These are phyloP conservation scores for Bos indicus DNA, from an alignment of 2,113 vertebrate genomes.

Conservation along the genomic window DNA sequence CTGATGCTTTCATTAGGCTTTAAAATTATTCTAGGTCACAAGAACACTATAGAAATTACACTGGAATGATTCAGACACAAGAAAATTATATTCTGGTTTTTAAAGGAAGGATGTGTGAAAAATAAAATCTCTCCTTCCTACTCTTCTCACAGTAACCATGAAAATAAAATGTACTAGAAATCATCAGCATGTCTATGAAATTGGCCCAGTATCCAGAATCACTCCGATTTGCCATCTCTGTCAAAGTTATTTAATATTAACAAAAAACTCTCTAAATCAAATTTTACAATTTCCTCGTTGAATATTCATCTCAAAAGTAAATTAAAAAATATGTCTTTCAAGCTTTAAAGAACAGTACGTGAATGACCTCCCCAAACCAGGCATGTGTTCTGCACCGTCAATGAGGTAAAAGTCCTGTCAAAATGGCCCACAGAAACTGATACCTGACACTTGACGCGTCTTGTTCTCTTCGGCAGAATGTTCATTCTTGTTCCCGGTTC, in stretches of 20 bases:
- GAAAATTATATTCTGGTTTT: background rate
- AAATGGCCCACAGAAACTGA: background rate
- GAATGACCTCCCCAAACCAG: conserved; percentile 15
- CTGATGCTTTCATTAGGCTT: background rate
- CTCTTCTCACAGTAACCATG: background rate
- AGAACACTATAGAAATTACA: background rate
- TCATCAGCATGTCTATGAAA: conserved; percentile 7
- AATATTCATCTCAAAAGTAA: background rate
- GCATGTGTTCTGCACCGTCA: background rate
- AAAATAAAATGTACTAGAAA: conserved; percentile 25
- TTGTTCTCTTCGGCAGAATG: conserved; percentile 82
- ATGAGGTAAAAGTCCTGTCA: background rate
- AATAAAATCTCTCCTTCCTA: background rate
- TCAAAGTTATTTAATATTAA: conserved; percentile 13
- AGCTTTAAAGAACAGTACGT: background rate
- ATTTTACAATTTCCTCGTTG: background rate
- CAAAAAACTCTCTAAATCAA: background rate
- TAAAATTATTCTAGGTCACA: conserved; percentile 24
- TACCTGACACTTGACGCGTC: conserved; percentile 86
- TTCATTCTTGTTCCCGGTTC: conserved; percentile 81
- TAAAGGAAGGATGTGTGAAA: background rate
- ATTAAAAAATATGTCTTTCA: background rate
- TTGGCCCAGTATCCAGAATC: background rate
- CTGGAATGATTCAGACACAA: background rate
- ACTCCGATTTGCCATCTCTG: background rate